Conservation (phyloP, 2,888 invertebrate species). For the Drosophila neutralis region DNA sequence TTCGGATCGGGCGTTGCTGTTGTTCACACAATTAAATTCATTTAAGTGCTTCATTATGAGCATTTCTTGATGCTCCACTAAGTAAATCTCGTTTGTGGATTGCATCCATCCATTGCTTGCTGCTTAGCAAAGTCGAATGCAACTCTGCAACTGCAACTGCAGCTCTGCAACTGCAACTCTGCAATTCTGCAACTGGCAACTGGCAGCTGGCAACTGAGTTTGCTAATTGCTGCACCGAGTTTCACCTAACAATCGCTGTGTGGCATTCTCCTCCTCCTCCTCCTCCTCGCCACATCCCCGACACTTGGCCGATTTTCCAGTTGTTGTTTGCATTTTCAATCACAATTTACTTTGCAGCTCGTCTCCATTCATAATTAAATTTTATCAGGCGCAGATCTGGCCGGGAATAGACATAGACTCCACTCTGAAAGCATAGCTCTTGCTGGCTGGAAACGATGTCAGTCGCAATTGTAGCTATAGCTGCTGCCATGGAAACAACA, state of each 20-base stretch:
- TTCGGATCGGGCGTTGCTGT: conserved; percentile 21
- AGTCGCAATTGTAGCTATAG: conserved; percentile 17
- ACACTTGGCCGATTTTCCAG: conserved; percentile 67
- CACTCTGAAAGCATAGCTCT: conserved; percentile 37
- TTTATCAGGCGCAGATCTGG: conserved; percentile 69
- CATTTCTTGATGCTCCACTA: conserved; percentile 71
- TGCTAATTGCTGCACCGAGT: conserved; percentile 73
- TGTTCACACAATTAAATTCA: conserved; percentile 81
- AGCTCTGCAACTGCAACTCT: conserved; percentile 13
- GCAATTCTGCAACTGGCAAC: conserved; percentile 7
- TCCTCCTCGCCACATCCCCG: not conserved
- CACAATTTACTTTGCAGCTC: conserved; percentile 41
- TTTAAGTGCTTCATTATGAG: conserved; percentile 80
- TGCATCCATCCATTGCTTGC: conserved; percentile 15
- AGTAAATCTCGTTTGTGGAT: conserved; percentile 68
- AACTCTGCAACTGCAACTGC: conserved; percentile 15
- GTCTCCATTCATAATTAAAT: conserved; percentile 71
- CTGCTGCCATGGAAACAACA: not conserved
- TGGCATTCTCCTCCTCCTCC: conserved; percentile 22
- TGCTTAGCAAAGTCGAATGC: conserved; percentile 31
- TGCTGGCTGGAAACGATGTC: conserved; percentile 65
- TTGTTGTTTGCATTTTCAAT: conserved; percentile 76
- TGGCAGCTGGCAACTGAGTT: conserved; percentile 27
- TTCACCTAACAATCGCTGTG: conserved; percentile 62
- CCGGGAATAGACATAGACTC: conserved; percentile 58